Conservation (phyloP, 2,113 vertebrate genomes). For the Prunella himalayana region DNA sequence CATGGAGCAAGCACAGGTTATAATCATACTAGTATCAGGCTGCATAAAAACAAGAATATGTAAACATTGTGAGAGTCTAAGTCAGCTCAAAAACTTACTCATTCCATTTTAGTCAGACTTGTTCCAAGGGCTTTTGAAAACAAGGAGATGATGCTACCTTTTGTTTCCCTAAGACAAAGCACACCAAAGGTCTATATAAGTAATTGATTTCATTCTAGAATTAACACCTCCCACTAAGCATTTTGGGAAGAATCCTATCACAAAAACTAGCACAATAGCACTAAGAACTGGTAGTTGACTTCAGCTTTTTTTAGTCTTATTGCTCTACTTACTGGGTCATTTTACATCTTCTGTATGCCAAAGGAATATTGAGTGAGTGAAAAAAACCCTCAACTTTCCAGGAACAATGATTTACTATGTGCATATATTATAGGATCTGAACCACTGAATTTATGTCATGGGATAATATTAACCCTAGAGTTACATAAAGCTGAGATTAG, state of each 20-base stretch:
- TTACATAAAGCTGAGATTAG: neutral
- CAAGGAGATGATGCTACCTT: neutral
- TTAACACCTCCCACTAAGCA: neutral
- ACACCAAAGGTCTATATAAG: neutral
- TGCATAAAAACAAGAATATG: neutral
- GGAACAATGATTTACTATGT: neutral
- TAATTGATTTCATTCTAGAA: neutral
- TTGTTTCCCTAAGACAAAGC: neutral
- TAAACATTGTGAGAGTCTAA: neutral
- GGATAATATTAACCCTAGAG: neutral
- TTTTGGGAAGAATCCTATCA: neutral
- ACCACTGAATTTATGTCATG: neutral
- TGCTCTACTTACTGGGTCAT: neutral
- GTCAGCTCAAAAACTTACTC: neutral
- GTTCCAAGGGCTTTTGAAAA: neutral
- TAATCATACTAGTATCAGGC: neutral
- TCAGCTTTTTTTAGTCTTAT: neutral
- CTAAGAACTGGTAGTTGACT: neutral
- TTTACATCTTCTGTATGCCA: neutral
- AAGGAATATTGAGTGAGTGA: neutral
- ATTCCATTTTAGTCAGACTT: neutral
- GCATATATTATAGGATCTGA: neutral
- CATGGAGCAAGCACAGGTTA: neutral
- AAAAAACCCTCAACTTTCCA: neutral
- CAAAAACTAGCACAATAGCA: neutral